These are phyloP conservation scores for Saccostrea cuccullata DNA, from an alignment of 1,140 invertebrate species.

Conservation along the genomic window DNA sequence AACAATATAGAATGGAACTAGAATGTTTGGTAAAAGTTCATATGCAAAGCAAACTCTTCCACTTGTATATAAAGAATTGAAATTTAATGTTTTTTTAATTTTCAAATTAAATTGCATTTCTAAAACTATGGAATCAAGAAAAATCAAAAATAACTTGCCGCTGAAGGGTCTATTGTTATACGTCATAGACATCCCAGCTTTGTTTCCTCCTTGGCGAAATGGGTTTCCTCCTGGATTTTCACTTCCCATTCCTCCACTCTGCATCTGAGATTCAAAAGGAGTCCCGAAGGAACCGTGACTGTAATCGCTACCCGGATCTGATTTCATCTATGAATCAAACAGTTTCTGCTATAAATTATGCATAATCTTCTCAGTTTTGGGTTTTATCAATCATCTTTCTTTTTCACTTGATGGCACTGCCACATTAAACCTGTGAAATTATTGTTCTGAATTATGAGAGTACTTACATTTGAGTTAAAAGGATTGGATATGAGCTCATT, in stretches of 20 bases:
- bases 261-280: neutral
- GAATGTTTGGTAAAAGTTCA: too few species aligned
- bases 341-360: neutral
- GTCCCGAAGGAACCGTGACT: neutral
- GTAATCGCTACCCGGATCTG: neutral
- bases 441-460: neutral
- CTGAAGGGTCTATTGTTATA: neutral
- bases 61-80: neutral
- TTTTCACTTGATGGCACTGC: too few species aligned
- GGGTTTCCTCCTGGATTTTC: slow-evolving; percentile 7
- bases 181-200: neutral
- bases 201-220: slow-evolving; percentile 24
- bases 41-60: neutral
- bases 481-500: slow-evolving; percentile 38
- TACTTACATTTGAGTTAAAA: slow-evolving; percentile 21
- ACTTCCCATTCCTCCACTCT: neutral
- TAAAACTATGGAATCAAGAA: neutral
- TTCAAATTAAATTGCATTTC: too few species aligned
- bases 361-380: too few species aligned
- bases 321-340: slow-evolving; percentile 1
- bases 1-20: too few species aligned
- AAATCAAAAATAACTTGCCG: neutral
- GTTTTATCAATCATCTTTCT: too few species aligned
- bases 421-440: too few species aligned
- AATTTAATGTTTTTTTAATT: neutral